Conservation (phyloP, 2,797 vertebrate genomes). For the Anabas testudineus region DNA sequence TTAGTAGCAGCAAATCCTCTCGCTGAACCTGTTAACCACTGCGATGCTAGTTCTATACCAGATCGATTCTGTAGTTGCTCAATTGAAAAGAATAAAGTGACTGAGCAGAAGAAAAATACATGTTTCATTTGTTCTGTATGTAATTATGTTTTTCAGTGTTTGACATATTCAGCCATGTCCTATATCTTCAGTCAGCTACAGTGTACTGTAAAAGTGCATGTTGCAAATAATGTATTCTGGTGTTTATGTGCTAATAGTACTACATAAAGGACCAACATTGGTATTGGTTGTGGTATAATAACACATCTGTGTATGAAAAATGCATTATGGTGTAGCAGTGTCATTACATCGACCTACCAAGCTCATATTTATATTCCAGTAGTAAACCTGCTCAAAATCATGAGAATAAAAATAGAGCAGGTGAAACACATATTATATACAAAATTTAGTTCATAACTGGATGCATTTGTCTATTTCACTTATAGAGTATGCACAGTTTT, state of each 20-base stretch:
- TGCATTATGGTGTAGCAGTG: too few species aligned
- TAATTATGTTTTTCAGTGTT: too few species aligned
- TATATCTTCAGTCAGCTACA: too few species aligned
- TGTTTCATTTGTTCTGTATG: too few species aligned
- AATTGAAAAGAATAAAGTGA: constrained; percentile 39
- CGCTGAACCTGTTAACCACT: constrained; percentile 25
- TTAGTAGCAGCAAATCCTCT: constrained; percentile 22
- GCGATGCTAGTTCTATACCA: constrained; percentile 19
- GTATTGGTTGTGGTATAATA: too few species aligned
- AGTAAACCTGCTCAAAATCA: neutral
- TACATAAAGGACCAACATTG: too few species aligned
- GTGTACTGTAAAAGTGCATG: too few species aligned
- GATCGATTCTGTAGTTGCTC: constrained; percentile 24
- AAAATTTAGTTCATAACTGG: constrained; percentile 1
- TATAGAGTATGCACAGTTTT: neutral
- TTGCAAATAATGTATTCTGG: too few species aligned
- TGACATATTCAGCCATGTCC: too few species aligned
- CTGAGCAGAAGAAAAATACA: constrained; percentile 7
- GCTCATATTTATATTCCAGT: neutral
- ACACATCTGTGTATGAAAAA: too few species aligned
- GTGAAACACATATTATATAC: constrained; percentile 1
- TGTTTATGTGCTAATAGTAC: too few species aligned
- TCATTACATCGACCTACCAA: neutral
- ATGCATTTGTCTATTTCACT: neutral
- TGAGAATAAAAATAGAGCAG: constrained; percentile 4